Percentiles rank a stretch among this genome's conserved stretches.
These are phyloP conservation scores for Margaritifera margaritifera DNA, from an alignment of 2,888 invertebrate genomes.

Conservation along the genomic window DNA sequence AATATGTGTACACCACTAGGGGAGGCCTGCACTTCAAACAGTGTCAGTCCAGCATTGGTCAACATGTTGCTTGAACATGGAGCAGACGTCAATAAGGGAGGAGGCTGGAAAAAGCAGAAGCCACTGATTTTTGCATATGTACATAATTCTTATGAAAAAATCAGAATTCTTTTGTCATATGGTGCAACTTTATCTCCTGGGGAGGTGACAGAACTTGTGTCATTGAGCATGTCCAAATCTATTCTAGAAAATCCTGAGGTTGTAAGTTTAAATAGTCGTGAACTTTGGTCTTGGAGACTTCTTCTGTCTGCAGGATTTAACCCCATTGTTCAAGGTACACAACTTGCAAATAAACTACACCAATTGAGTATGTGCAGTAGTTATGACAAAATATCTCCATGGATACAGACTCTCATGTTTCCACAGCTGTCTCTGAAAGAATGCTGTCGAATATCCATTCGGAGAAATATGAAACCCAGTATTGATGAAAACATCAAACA, in stretches of 20 bases:
- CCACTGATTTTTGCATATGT: slow-evolving; percentile 65
- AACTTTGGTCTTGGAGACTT: slow-evolving; percentile 59
- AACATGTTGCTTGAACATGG: slow-evolving; percentile 57
- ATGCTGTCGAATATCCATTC: slow-evolving; percentile 54
- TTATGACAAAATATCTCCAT: slow-evolving; percentile 58
- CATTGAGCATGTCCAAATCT: slow-evolving; percentile 61
- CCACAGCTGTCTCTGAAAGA: slow-evolving; percentile 57
- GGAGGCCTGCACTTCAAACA: slow-evolving; percentile 55
- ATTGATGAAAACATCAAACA: slow-evolving; percentile 51
- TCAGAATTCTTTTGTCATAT: slow-evolving; percentile 60
- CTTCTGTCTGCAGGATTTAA: slow-evolving; percentile 59
- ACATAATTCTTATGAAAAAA: slow-evolving; percentile 65
- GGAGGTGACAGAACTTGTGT: slow-evolving; percentile 64
- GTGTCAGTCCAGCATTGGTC: slow-evolving; percentile 52
- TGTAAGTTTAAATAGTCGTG: slow-evolving; percentile 56
- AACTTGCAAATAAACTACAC: slow-evolving; percentile 50
- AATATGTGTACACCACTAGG: slow-evolving; percentile 63
- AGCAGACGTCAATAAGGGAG: slow-evolving; percentile 63
- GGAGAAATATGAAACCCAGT: slow-evolving; percentile 39
- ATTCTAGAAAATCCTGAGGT: slow-evolving; percentile 67
- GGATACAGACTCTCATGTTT: slow-evolving; percentile 55
- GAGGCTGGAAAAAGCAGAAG: slow-evolving; percentile 64
- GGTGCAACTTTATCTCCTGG: slow-evolving; percentile 61
- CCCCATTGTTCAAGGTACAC: slow-evolving; percentile 47
- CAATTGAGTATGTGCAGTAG: slow-evolving; percentile 63